Conservation (phyloP, 2,797 vertebrate species). For the Taeniopygia guttata region DNA sequence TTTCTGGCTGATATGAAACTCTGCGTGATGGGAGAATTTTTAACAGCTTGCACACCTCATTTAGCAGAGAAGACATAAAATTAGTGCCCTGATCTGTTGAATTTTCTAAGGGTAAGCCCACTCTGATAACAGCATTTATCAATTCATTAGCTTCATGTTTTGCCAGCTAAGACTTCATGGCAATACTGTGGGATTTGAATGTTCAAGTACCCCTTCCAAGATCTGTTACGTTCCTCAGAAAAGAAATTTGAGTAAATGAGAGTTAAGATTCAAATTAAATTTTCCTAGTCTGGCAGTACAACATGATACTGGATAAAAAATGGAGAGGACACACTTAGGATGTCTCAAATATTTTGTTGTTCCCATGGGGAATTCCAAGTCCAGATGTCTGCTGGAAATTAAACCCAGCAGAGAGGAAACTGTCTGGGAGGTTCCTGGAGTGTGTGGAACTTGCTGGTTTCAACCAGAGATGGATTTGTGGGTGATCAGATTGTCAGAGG, state of each 20-base stretch:
- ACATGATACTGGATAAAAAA: not conserved
- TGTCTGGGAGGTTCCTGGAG: not conserved
- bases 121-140: slow-evolving; percentile 60
- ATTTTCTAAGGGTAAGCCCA: slow-evolving; percentile 57
- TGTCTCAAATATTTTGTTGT: not conserved
- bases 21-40: slow-evolving; percentile 56
- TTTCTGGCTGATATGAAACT: slow-evolving; percentile 66
- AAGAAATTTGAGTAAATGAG: not conserved
- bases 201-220: not conserved
- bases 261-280: not conserved
- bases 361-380: not conserved
- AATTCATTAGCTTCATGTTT: slow-evolving; percentile 51
- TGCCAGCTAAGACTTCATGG: slow-evolving; percentile 10
- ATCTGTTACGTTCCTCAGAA: not conserved
- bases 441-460: not conserved
- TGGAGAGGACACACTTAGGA: not conserved
- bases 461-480: not conserved
- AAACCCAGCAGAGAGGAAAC: not conserved
- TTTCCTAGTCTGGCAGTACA: not conserved
- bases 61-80: slow-evolving; percentile 71
- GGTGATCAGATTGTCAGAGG: no score
- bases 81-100: slow-evolving; percentile 53
- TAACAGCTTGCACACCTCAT: slow-evolving; percentile 71
- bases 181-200: not conserved
- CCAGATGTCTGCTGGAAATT: not conserved